Evolutionary conservation across 2,797 vertebrate genomes (phyloP).

Genomic region (Chelonia mydas): DNA sequence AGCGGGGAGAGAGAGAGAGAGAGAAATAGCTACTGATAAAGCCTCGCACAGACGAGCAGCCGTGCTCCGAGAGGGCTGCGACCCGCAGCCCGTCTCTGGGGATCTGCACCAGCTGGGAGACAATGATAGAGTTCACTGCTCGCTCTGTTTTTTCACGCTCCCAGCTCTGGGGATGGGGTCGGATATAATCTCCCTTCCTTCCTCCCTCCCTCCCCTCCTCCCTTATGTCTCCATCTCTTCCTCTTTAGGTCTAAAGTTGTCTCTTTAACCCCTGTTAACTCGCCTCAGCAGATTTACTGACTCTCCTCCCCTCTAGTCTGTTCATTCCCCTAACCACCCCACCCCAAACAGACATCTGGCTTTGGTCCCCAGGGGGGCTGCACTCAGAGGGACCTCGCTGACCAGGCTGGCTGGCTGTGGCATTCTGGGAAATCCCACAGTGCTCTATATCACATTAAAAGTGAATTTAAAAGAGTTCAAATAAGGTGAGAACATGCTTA

Average conservation of each 20-base stretch:
- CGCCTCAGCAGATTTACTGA: neutral
- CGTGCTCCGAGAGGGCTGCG: neutral
- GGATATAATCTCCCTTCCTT: slow-evolving; percentile 33
- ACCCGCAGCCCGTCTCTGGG: slow-evolving; percentile 15
- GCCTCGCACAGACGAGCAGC: neutral
- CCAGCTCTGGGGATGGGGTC: slow-evolving; percentile 8
- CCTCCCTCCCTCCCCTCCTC: slow-evolving; percentile 26
- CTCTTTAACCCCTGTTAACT: neutral
- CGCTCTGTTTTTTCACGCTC: slow-evolving; percentile 33
- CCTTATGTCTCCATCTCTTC: slow-evolving; percentile 2
- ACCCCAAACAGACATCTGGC: neutral
- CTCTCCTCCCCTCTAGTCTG: neutral
- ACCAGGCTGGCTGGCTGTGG: neutral
- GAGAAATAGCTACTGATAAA: slow-evolving; percentile 61
- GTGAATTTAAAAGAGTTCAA: neutral
- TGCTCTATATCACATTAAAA: neutral
- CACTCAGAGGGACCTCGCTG: neutral
- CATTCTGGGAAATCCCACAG: neutral
- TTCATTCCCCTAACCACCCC: neutral
- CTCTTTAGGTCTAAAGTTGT: slow-evolving; percentile 17
- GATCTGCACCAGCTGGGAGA: slow-evolving; percentile 57
- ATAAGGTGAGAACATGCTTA: neutral
- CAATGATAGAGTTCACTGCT: slow-evolving; percentile 46
- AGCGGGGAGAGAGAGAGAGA: neutral
- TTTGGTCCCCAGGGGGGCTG: neutral